Percentiles rank a stretch among this genome's conserved stretches.
phyloP scores from a whole-genome alignment of 2,113 vertebrate genomes.

The Arenaria interpres region DNA sequence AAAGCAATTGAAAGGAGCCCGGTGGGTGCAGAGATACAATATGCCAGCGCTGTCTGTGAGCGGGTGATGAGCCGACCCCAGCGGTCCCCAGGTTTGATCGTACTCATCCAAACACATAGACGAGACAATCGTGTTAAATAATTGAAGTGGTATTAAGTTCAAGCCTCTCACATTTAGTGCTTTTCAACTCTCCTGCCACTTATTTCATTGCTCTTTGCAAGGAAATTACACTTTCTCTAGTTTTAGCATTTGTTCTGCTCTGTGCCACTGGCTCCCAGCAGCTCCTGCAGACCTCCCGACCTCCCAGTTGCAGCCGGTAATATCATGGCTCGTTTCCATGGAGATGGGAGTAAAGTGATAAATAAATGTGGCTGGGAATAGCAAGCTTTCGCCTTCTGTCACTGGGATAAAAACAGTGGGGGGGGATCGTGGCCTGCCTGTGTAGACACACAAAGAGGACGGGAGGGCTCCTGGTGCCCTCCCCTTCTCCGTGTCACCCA shows the following conservation, averaged over 20 bases:
- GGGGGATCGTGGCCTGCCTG: neutral
- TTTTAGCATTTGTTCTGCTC: neutral
- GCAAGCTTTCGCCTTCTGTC: neutral
- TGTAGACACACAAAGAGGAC: neutral
- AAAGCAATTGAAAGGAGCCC: neutral
- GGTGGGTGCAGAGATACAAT: neutral
- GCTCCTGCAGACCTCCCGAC: neutral
- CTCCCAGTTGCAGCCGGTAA: neutral
- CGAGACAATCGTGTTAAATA: slow-evolving; percentile 8
- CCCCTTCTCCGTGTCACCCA: neutral
- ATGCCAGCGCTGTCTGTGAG: neutral
- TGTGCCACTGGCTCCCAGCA: neutral
- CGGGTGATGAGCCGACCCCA: neutral
- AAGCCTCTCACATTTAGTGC: neutral
- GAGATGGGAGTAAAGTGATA: neutral
- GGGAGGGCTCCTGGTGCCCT: neutral
- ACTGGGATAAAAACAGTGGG: neutral
- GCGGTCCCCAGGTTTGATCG: neutral
- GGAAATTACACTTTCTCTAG: neutral
- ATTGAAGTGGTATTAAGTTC: slow-evolving; percentile 15
- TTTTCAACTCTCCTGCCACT: slow-evolving; percentile 23
- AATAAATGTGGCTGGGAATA: slow-evolving; percentile 4
- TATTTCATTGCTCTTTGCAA: neutral
- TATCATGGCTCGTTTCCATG: slow-evolving; percentile 21
- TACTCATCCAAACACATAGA: neutral